These are phyloP conservation scores for Tachyglossus aculeatus DNA, from an alignment of 2,797 vertebrate genomes.

Conservation along the genomic window DNA sequence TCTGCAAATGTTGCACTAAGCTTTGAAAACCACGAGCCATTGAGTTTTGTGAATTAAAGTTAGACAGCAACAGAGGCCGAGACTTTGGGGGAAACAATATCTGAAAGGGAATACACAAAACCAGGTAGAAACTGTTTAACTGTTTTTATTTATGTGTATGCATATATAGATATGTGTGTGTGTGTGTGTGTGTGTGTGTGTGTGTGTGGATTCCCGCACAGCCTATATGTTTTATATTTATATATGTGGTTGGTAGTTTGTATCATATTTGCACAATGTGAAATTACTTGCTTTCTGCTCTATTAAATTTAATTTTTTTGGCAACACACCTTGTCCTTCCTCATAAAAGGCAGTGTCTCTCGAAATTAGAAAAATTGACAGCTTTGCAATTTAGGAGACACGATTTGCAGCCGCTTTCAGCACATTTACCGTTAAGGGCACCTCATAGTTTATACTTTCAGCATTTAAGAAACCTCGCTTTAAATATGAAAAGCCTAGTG, in stretches of 20 bases:
- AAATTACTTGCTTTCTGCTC: constrained; percentile 5
- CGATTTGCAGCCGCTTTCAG: constrained; percentile 9
- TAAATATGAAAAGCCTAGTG: constrained; percentile 15
- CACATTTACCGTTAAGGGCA: constrained; percentile 9
- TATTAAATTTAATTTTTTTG: constrained; percentile 23
- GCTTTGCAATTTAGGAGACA: constrained; percentile 22
- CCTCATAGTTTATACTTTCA: constrained; percentile 63
- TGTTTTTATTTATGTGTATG: constrained; percentile 34
- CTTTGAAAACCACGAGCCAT: constrained; percentile 78
- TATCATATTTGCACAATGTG: background rate
- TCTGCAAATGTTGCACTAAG: constrained; percentile 73
- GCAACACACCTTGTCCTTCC: background rate
- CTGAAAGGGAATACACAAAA: constrained; percentile 55
- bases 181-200: constrained; percentile 26
- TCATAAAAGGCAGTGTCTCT: constrained; percentile 12
- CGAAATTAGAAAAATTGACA: background rate
- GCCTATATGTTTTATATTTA: constrained; percentile 11
- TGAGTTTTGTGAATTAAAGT: constrained; percentile 73
- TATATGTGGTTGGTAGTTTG: constrained; percentile 12
- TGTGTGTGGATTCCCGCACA: too few relatives aligned
- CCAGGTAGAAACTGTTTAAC: constrained; percentile 69
- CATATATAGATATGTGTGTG: constrained; percentile 32
- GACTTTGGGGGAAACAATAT: constrained; percentile 57
- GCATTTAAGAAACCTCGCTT: constrained; percentile 20
- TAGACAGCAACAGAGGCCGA: constrained; percentile 62